Conservation (phyloP, 2,113 vertebrate genomes). For the Scomber colias region DNA sequence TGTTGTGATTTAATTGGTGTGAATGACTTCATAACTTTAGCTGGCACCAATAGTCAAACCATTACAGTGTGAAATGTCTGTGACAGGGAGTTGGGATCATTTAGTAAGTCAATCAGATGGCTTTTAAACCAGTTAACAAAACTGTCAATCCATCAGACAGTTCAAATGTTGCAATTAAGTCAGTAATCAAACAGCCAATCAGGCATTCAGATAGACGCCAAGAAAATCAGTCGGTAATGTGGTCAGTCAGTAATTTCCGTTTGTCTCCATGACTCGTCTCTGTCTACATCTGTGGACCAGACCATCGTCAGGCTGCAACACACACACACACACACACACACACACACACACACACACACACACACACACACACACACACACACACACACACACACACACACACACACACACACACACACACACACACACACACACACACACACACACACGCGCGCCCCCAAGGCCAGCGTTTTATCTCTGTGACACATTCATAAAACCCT, state of each 20-base stretch:
- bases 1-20: no score
- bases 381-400: background rate
- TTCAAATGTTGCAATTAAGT: no score
- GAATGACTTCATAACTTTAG: no score
- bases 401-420: conserved; percentile 1
- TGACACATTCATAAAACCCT: conserved; percentile 63
- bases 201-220: background rate
- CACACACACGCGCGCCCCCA: background rate
- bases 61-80: no score
- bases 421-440: background rate
- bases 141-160: no score
- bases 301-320: background rate
- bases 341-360: background rate
- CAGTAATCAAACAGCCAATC: background rate
- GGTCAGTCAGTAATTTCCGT: background rate
- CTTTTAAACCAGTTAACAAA: no score
- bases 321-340: conserved; percentile 4
- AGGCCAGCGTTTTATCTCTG: conserved; percentile 60
- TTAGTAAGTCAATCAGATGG: no score
- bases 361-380: background rate
- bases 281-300: conserved; percentile 3
- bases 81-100: no score
- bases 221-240: background rate
- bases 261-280: background rate
- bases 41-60: no score